Conservation (phyloP, 2,797 vertebrate genomes). For the Anas georgica region DNA sequence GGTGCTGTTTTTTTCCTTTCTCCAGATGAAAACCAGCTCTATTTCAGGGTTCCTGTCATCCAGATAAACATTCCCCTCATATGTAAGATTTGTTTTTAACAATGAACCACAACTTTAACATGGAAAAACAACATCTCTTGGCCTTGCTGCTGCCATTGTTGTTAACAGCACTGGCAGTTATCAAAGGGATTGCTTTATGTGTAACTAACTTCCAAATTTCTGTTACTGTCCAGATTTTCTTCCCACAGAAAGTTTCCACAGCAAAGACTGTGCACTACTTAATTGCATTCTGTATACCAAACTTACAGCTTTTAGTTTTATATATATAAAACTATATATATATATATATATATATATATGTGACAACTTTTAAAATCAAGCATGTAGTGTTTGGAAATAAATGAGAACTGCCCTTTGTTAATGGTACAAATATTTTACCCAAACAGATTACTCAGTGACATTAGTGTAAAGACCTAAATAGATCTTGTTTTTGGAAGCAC, state of each 20-base stretch:
- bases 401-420: background rate
- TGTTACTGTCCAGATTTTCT: background rate
- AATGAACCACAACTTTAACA: background rate
- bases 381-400: background rate
- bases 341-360: background rate
- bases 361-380: background rate
- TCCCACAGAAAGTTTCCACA: background rate
- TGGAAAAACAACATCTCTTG: background rate
- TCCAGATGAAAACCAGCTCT: background rate
- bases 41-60: constrained; percentile 9
- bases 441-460: background rate
- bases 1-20: background rate
- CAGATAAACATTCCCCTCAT: background rate
- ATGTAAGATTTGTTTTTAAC: constrained; percentile 3
- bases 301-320: background rate
- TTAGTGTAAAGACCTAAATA: too few relatives aligned
- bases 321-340: too few relatives aligned
- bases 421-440: background rate
- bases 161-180: background rate
- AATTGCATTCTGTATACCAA: background rate
- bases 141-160: background rate
- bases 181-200: background rate
- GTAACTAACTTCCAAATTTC: background rate
- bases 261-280: background rate
- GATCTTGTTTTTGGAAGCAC: background rate